Evolutionary conservation across 2,797 vertebrate genomes (phyloP).

Genomic region (Sphenopsis melanotis): DNA sequence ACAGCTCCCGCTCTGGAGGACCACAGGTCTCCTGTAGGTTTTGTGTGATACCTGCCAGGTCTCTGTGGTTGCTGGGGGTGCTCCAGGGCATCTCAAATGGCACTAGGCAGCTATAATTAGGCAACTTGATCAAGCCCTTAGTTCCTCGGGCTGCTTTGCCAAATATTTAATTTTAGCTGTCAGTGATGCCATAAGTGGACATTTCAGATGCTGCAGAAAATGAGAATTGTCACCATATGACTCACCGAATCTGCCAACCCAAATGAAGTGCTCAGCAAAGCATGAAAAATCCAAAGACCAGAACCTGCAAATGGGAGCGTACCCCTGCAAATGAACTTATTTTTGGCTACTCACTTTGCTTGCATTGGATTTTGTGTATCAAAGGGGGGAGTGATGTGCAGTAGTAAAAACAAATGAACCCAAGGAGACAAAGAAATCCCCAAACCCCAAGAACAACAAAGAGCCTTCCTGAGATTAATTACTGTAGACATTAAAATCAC

Average conservation of each 20-base stretch:
- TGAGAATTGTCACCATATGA: slow-evolving; percentile 14
- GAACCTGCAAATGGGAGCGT: background rate
- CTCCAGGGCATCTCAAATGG: background rate
- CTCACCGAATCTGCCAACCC: background rate
- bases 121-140: slow-evolving; percentile 31
- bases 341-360: slow-evolving; percentile 7
- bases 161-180: slow-evolving; percentile 55
- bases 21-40: background rate
- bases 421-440: background rate
- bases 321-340: background rate
- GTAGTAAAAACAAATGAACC: background rate
- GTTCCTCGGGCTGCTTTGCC: slow-evolving; percentile 21
- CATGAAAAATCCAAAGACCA: background rate
- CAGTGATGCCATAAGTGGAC: slow-evolving; percentile 18
- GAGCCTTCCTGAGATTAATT: background rate
- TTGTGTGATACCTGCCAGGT: background rate
- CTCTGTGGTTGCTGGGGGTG: background rate
- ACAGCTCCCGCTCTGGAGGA: background rate
- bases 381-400: background rate
- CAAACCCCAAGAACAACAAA: background rate
- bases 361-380: background rate
- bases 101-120: slow-evolving; percentile 27
- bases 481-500: background rate
- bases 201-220: slow-evolving; percentile 38
- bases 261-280: background rate